Percentiles rank a stretch among this genome's conserved stretches.
These are phyloP conservation scores for Actinostola sp. DNA, from an alignment of 92 coral and sea anemone species.

Conservation along the genomic window DNA sequence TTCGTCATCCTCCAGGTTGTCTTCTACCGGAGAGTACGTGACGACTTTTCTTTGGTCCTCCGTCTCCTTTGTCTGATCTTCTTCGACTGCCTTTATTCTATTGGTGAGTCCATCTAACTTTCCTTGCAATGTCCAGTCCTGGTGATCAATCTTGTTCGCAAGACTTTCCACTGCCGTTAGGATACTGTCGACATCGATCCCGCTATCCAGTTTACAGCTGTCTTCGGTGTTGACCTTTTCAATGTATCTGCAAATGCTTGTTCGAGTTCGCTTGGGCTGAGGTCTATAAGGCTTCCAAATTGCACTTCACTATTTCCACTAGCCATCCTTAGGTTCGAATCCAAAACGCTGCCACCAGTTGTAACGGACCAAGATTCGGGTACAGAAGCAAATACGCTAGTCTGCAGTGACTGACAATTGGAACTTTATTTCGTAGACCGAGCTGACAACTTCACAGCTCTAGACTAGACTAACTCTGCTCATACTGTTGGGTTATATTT, in stretches of 20 bases:
- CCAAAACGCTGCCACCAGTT: constrained; percentile 4
- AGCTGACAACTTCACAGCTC: too few relatives aligned
- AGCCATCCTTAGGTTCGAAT: background rate
- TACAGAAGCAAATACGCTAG: too few relatives aligned
- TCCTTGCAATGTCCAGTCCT: background rate
- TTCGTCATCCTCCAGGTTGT: background rate
- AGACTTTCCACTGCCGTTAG: background rate
- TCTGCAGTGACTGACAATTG: too few relatives aligned
- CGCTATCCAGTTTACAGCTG: background rate
- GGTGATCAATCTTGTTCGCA: background rate
- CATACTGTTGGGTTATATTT: too few relatives aligned
- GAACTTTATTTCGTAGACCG: too few relatives aligned
- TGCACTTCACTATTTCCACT: background rate
- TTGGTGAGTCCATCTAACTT: background rate
- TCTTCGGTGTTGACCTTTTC: constrained; percentile 5
- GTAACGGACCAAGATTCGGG: background rate
- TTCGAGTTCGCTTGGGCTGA: background rate
- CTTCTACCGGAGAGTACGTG: too few relatives aligned
- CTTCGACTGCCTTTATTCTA: background rate
- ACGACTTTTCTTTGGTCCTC: background rate
- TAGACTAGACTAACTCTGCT: too few relatives aligned
- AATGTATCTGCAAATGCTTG: background rate
- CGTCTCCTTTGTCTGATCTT: background rate
- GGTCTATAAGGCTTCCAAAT: constrained; percentile 8
- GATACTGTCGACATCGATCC: background rate